Conservation (phyloP, 2,113 vertebrate genomes). For the Cromileptes altivelis region DNA sequence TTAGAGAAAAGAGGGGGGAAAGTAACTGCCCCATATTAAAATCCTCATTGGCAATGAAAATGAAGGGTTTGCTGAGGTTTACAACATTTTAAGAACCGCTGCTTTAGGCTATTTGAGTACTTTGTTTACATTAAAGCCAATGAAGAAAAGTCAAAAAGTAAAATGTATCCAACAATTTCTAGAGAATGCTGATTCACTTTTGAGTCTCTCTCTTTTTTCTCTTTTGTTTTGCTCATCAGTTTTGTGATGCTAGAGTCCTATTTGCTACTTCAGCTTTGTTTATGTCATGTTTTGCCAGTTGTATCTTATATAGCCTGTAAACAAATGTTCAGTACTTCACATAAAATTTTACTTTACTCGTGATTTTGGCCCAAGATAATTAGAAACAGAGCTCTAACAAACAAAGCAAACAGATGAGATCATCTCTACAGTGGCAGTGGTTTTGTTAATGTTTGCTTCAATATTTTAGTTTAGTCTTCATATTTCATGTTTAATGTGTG, state of each 20-base stretch:
- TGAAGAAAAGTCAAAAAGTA: background rate
- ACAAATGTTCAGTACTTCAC: background rate
- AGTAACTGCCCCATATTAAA: no score
- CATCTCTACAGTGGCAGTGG: background rate
- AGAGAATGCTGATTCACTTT: no score
- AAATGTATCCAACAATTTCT: background rate
- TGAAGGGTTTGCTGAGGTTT: background rate
- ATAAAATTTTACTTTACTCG: no score
- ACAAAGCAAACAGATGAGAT: background rate
- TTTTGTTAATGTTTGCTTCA: background rate
- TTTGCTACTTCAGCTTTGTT: background rate
- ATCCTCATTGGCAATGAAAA: no score
- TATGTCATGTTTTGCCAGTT: background rate
- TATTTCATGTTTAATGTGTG: background rate
- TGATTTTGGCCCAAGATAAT: background rate
- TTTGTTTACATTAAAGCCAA: background rate
- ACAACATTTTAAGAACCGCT: background rate
- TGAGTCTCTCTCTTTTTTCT: no score
- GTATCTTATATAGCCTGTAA: background rate
- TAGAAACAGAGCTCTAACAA: background rate
- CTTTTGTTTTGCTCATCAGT: no score
- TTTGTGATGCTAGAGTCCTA: background rate
- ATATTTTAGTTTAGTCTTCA: background rate
- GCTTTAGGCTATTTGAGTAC: no score
- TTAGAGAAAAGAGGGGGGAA: no score